phyloP scores from a whole-genome alignment of 2,797 vertebrate species.

The Scomberomorus guttatus region DNA sequence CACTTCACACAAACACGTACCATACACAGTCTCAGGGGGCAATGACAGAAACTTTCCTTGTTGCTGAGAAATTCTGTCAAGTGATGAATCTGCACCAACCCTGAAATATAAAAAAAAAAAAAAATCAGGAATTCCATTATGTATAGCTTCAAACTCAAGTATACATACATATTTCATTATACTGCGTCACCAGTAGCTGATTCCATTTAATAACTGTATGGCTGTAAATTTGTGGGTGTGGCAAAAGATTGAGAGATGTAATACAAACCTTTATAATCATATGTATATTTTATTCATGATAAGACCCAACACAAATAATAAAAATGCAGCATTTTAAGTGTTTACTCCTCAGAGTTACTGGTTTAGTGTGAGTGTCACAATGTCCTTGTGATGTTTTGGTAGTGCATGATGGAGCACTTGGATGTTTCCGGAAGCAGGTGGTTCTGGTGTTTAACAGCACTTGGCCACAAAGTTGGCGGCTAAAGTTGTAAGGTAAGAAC shows the following conservation, averaged over 20 bases:
- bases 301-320: not conserved
- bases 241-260: no score
- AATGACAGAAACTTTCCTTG: not conserved
- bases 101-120: not conserved
- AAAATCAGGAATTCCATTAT: not conserved
- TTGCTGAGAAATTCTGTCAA: not conserved
- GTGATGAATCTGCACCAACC: not conserved
- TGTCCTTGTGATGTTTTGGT: not conserved
- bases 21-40: no score
- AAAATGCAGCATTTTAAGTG: not conserved
- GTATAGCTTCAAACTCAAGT: not conserved
- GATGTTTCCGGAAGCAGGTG: constrained; percentile 1
- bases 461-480: constrained; percentile 1
- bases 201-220: not conserved
- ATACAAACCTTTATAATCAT: not conserved
- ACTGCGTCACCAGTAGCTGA: not conserved
- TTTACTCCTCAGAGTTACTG: not conserved
- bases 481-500: not conserved
- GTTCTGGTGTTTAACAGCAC: constrained; percentile 18
- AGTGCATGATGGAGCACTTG: not conserved
- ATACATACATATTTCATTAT: constrained; percentile 18
- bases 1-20: no score
- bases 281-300: not conserved
- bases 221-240: not conserved
- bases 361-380: not conserved